Conservation (phyloP, 2,113 vertebrate genomes). For the Oriolus oriolus region DNA sequence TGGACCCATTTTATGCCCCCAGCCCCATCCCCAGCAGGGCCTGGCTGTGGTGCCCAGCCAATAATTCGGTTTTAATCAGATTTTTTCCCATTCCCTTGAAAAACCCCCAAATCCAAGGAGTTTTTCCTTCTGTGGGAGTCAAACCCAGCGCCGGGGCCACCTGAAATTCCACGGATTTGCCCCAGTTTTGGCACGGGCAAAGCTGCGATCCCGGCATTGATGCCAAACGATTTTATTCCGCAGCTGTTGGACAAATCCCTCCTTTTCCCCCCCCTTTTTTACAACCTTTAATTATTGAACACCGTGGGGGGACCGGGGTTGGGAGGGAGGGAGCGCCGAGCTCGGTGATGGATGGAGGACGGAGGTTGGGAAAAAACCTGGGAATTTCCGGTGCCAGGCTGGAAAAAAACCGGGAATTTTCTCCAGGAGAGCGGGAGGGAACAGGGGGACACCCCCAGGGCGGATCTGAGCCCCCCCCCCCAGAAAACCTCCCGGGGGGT, state of each 20-base stretch:
- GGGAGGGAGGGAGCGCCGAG: neutral
- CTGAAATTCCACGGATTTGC: fast-evolving
- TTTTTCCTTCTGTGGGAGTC: neutral
- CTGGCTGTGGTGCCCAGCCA: neutral
- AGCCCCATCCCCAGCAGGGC: fast-evolving
- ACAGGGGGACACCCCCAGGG: neutral
- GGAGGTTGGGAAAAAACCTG: neutral
- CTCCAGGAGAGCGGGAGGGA: neutral
- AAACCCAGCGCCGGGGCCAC: neutral
- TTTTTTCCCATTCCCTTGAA: neutral
- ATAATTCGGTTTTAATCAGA: neutral
- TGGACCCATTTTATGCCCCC: neutral
- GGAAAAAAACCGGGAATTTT: neutral
- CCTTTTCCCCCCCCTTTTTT: neutral
- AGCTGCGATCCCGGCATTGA: neutral
- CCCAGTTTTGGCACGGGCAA: neutral
- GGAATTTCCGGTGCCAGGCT: neutral
- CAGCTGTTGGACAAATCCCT: conserved; percentile 18
- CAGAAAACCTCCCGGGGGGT: neutral
- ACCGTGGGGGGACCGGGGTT: neutral
- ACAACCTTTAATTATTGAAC: conserved; percentile 47
- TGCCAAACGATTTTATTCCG: conserved; percentile 8
- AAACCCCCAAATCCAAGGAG: neutral
- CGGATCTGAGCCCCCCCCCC: neutral
- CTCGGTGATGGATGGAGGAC: neutral